Percentiles rank a stretch among this genome's conserved stretches.
These are phyloP conservation scores for Indicator maculatus DNA, from an alignment of 2,113 vertebrate species.

Conservation along the genomic window DNA sequence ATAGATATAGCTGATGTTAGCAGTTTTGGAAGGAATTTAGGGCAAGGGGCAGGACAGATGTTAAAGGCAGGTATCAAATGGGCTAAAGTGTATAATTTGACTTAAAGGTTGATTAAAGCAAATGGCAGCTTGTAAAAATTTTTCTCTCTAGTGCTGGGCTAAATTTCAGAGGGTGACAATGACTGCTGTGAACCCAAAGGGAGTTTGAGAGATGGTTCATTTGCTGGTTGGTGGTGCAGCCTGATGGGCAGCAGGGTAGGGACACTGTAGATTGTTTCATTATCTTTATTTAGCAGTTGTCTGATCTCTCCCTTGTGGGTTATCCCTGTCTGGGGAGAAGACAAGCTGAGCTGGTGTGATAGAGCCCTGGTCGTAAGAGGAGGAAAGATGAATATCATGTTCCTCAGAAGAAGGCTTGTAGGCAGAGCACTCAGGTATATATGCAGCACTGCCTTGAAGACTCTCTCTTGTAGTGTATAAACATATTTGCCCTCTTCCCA, in stretches of 20 bases:
- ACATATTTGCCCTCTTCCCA: not conserved
- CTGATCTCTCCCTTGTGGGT: not conserved
- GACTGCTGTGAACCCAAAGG: not conserved
- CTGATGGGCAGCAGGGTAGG: not conserved
- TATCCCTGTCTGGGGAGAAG: not conserved
- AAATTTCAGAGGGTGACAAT: not conserved
- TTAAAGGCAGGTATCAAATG: not conserved
- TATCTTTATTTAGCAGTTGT: not conserved
- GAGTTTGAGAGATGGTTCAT: not conserved
- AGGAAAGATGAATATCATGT: not conserved
- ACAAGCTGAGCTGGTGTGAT: not conserved
- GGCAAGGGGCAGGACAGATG: not conserved
- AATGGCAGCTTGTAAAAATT: not conserved
- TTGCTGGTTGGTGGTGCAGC: not conserved
- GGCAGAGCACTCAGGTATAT: not conserved
- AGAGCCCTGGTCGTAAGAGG: not conserved
- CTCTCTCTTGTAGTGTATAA: not conserved
- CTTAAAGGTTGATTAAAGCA: not conserved
- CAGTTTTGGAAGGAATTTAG: not conserved
- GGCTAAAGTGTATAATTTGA: not conserved
- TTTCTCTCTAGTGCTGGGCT: not conserved
- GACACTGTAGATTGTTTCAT: fast-evolving
- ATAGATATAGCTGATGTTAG: not conserved
- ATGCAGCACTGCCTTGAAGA: not conserved
- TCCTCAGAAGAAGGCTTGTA: not conserved